A percentile compares a stretch with the other conserved stretches of the same genome.
These are phyloP conservation scores for Aleadryas rufinucha DNA, from an alignment of 2,113 vertebrate genomes.

Conservation along the genomic window DNA sequence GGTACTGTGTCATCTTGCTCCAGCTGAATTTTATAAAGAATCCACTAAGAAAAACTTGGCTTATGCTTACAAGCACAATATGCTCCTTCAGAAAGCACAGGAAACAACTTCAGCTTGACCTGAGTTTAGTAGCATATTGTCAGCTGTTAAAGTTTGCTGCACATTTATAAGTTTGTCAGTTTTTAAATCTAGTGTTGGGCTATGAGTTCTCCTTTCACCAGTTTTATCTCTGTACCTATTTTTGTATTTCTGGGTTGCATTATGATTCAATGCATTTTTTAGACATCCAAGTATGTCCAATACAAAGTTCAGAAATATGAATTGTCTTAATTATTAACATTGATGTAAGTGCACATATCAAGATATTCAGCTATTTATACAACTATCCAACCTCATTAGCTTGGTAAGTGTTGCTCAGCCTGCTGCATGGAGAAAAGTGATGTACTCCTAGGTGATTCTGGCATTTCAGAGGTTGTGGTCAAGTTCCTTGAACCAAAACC, in stretches of 20 bases:
- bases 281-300: background rate
- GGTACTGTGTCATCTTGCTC: background rate
- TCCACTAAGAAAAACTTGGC: background rate
- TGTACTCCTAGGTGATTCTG: background rate
- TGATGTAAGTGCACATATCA: background rate
- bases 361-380: background rate
- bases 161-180: background rate
- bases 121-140: background rate
- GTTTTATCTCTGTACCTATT: background rate
- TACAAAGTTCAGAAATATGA: background rate
- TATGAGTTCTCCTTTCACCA: background rate
- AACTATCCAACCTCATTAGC: background rate
- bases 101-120: background rate
- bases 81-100: background rate
- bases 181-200: background rate
- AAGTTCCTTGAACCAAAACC: background rate
- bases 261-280: background rate
- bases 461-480: background rate
- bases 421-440: background rate
- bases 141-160: background rate
- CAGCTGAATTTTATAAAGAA: background rate
- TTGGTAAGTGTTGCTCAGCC: background rate
- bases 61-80: background rate
- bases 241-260: background rate
- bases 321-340: background rate